Evolutionary conservation across 2,888 invertebrate species (phyloP).

Genomic region (Dicyrtoma fusca): DNA sequence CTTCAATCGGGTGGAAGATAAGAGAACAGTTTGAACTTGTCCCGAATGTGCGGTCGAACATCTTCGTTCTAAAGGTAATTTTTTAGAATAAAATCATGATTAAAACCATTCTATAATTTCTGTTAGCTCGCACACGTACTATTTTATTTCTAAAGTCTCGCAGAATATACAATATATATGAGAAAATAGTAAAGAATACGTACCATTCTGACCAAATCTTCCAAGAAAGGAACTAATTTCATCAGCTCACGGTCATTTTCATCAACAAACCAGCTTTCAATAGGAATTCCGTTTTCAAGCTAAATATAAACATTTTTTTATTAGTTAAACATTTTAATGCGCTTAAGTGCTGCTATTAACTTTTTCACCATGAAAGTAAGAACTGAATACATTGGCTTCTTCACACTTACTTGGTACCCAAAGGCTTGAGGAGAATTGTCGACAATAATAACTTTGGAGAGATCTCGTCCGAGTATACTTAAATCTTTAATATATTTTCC

Average conservation of each 20-base stretch:
- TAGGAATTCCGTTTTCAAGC: slow-evolving; percentile 94
- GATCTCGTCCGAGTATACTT: slow-evolving; percentile 86
- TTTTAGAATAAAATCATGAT: not conserved
- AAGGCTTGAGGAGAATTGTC: slow-evolving; percentile 93
- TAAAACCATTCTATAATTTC: too few species aligned
- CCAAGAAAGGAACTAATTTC: slow-evolving; percentile 88
- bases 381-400: too few species aligned
- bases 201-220: slow-evolving; percentile 79
- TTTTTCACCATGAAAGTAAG: not conserved
- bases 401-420: slow-evolving; percentile 74
- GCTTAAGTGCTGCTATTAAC: not conserved
- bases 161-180: too few species aligned
- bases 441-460: slow-evolving; percentile 83
- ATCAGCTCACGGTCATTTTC: slow-evolving; percentile 84
- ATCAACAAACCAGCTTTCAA: slow-evolving; percentile 96
- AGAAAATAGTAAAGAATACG: too few species aligned
- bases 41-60: slow-evolving; percentile 87
- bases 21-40: slow-evolving; percentile 86
- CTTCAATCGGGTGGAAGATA: slow-evolving; percentile 81
- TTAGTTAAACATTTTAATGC: not conserved
- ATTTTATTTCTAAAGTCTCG: too few species aligned
- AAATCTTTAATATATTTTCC: slow-evolving; percentile 97
- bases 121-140: too few species aligned
- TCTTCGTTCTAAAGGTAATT: slow-evolving; percentile 82
- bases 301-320: slow-evolving; percentile 61